A percentile compares a stretch with the other conserved stretches of the same genome.
These are phyloP conservation scores for Acleris emargana DNA, from an alignment of 2,888 invertebrate genomes.

Conservation along the genomic window DNA sequence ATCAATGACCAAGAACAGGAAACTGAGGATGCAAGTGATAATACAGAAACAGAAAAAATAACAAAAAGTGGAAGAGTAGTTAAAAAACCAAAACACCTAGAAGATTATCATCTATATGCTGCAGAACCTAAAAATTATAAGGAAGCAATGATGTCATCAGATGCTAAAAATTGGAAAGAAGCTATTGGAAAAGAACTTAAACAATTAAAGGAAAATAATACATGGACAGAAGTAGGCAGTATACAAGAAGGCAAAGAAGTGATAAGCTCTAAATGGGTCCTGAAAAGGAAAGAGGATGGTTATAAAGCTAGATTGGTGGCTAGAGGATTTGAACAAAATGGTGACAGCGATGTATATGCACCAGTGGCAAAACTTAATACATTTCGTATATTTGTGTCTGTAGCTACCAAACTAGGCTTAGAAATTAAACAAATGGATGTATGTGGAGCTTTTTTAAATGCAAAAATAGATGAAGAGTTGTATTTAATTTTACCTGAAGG, in stretches of 20 bases:
- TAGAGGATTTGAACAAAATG: constrained; percentile 36
- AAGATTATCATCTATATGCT: neutral
- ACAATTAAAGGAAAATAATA: constrained; percentile 34
- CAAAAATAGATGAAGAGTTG: neutral
- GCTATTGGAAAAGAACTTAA: constrained; percentile 31
- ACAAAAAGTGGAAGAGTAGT: neutral
- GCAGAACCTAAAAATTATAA: constrained; percentile 1
- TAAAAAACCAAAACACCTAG: neutral
- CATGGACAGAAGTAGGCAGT: constrained; percentile 26
- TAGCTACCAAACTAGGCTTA: neutral
- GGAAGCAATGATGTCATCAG: constrained; percentile 27
- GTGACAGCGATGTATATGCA: constrained; percentile 24
- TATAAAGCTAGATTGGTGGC: constrained; percentile 38
- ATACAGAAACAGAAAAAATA: no score
- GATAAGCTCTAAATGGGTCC: constrained; percentile 35
- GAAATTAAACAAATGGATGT: neutral
- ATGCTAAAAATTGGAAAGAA: constrained; percentile 31
- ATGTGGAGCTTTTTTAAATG: neutral
- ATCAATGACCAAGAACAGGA: neutral
- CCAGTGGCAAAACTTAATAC: constrained; percentile 32
- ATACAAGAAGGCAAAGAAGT: constrained; percentile 1
- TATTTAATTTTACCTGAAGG: neutral
- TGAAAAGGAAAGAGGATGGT: constrained; percentile 18
- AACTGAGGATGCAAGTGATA: constrained; percentile 1
- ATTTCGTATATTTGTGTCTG: neutral